Percentiles rank a stretch among this genome's conserved stretches.
Conservation (phyloP, 2,888 invertebrate species). For the Himalopsyche japonica region DNA sequence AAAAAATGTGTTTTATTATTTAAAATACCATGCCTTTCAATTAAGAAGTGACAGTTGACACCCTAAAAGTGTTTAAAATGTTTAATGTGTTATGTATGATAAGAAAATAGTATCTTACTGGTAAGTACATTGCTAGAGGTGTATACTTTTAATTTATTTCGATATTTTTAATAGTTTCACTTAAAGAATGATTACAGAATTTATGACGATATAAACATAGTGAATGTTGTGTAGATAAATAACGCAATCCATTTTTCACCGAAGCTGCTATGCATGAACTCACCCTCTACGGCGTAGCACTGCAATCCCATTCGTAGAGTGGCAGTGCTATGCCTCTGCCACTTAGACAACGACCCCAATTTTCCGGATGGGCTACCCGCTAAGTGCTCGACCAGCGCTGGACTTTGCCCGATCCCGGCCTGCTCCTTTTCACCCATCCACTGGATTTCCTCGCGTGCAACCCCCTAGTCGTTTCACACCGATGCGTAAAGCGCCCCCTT, state of each 20-base stretch:
- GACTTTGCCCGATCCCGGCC: constrained; percentile 6
- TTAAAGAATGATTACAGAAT: too few species aligned
- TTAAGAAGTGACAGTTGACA: too few species aligned
- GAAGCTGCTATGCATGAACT: neutral
- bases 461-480: neutral
- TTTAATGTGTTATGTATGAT: too few species aligned
- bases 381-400: constrained; percentile 27
- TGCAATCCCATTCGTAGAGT: neutral
- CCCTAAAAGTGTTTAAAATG: too few species aligned
- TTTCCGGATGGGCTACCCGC: constrained; percentile 31
- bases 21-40: too few species aligned
- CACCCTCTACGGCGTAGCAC: neutral
- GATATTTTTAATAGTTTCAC: too few species aligned
- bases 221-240: neutral
- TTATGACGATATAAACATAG: neutral
- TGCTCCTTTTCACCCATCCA: neutral
- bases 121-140: too few species aligned
- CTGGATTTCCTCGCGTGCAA: neutral
- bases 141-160: too few species aligned
- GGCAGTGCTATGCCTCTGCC: neutral
- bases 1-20: too few species aligned
- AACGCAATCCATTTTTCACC: neutral
- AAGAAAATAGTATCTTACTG: too few species aligned
- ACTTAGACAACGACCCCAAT: constrained; percentile 30
- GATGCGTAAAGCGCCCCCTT: neutral